Conservation (phyloP, 2,113 vertebrate species). For the Choloepus hoffmanni region DNA sequence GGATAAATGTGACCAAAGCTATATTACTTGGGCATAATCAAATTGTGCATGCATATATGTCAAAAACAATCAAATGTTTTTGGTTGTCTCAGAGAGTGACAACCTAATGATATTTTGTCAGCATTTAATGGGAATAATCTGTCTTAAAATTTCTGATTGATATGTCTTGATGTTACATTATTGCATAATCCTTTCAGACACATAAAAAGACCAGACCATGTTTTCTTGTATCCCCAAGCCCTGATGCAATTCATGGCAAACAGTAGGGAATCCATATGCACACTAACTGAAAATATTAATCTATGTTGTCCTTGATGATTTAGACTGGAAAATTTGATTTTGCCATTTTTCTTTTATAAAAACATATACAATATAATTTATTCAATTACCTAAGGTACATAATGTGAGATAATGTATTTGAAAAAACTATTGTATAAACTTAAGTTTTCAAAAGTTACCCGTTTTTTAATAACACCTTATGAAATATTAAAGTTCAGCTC, state of each 20-base stretch:
- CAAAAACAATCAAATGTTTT: not conserved
- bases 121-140: not conserved
- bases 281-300: not conserved
- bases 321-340: not conserved
- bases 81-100: not conserved
- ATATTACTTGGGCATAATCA: not conserved
- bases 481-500: not conserved
- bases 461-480: not conserved
- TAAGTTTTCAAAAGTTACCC: not conserved
- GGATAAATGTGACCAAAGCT: not conserved
- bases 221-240: not conserved
- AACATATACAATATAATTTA: not conserved
- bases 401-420: not conserved
- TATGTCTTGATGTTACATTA: not conserved
- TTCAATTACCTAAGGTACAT: not conserved
- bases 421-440: not conserved
- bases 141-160: not conserved
- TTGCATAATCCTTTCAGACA: not conserved
- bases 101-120: not conserved
- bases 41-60: not conserved
- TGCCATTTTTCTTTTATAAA: not conserved
- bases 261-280: not conserved
- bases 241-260: rapidly evolving
- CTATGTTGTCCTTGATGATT: not conserved
- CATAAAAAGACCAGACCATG: not conserved